Conservation (phyloP, 2,797 vertebrate genomes). For the Kryptolebias ocellatus region DNA sequence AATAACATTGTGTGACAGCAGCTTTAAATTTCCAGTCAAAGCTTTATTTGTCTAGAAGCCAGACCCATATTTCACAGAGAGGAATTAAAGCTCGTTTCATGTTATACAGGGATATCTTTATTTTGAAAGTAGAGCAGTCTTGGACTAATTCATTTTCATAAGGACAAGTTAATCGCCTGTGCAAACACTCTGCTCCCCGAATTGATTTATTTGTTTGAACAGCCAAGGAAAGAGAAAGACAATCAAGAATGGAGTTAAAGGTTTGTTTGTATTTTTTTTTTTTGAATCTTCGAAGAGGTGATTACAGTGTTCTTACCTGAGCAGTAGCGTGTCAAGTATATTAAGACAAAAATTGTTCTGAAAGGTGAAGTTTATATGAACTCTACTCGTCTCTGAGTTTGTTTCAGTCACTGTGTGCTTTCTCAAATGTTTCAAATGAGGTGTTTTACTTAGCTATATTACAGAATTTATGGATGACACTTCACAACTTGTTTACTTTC, state of each 20-base stretch:
- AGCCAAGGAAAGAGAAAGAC: conserved; percentile 43
- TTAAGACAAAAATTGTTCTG: conserved; percentile 3
- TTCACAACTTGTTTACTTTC: too few relatives aligned
- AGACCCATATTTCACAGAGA: neutral
- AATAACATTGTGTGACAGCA: too few relatives aligned
- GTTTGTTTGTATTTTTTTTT: conserved; percentile 11
- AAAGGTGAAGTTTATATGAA: neutral
- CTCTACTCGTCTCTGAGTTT: too few relatives aligned
- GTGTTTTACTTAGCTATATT: neutral
- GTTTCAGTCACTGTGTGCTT: neutral
- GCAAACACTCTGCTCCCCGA: conserved; percentile 60
- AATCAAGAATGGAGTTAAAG: conserved; percentile 29
- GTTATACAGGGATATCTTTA: conserved; percentile 30
- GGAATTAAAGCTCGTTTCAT: neutral
- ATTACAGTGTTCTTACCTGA: conserved; percentile 29
- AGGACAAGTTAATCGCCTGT: conserved; percentile 68
- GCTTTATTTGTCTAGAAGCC: too few relatives aligned
- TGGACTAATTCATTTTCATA: conserved; percentile 74
- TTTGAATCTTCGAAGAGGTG: conserved; percentile 2
- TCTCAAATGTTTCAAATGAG: neutral
- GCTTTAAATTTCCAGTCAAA: too few relatives aligned
- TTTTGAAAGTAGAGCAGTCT: conserved; percentile 48
- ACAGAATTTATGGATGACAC: too few relatives aligned
- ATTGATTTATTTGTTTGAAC: conserved; percentile 63
- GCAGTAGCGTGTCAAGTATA: neutral